Conservation (phyloP, 1,140 invertebrate genomes). For the Hydropsyche tenuis region DNA sequence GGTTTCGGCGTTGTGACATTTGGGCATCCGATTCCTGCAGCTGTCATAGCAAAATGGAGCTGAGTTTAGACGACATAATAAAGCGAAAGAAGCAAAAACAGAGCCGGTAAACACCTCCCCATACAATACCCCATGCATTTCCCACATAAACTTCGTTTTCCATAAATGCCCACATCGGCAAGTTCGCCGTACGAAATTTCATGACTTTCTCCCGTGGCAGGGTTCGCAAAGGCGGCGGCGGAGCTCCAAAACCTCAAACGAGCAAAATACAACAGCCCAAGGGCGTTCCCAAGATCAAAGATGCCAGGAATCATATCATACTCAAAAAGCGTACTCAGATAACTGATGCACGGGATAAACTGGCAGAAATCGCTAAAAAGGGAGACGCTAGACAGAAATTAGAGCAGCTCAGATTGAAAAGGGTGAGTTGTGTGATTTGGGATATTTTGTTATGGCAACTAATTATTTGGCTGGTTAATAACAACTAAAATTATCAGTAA, state of each 20-base stretch:
- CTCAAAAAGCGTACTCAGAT: slow-evolving; percentile 71
- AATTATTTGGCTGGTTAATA: no score
- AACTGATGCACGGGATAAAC: slow-evolving; percentile 71
- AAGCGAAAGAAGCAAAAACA: background rate
- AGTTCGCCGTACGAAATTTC: background rate
- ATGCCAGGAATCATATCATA: slow-evolving; percentile 74
- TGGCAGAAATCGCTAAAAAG: slow-evolving; percentile 70
- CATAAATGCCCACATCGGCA: no score
- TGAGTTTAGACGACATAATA: slow-evolving; percentile 31
- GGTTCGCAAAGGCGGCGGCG: background rate
- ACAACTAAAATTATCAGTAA: no score
- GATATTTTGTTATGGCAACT: no score
- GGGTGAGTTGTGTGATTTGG: slow-evolving; percentile 53
- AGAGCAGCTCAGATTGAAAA: slow-evolving; percentile 62
- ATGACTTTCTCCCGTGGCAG: background rate
- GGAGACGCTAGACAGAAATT: slow-evolving; percentile 71
- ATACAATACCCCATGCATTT: background rate
- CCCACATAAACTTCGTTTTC: background rate
- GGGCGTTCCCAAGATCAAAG: slow-evolving; percentile 47
- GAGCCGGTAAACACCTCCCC: background rate
- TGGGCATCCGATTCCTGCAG: no score
- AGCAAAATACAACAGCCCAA: background rate
- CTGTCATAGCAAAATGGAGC: slow-evolving; percentile 12
- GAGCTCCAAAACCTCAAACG: background rate
- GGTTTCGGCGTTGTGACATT: no score